Percentiles rank a stretch among this genome's conserved stretches.
Evolutionary conservation across 1,140 invertebrate species (phyloP).

Genomic region (Dolichoris vasculosae): DNA sequence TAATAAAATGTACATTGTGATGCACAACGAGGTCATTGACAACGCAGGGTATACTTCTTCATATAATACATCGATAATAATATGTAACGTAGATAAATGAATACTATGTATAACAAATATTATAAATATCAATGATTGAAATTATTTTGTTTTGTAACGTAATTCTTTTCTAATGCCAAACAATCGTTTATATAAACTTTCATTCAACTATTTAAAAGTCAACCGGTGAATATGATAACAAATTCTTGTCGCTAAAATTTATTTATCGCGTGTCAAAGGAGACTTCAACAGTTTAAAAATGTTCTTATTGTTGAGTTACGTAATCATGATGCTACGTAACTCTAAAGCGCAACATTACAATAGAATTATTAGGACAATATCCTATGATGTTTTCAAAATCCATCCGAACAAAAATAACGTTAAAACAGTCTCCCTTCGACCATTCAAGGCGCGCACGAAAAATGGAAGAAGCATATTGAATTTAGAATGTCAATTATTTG

Average conservation of each 20-base stretch:
- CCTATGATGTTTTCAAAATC: not conserved
- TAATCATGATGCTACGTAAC: not conserved
- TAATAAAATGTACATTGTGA: slow-evolving; percentile 24
- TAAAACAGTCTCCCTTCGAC: not conserved
- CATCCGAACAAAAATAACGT: not conserved
- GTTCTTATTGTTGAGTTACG: not conserved
- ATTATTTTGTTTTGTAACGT: not conserved
- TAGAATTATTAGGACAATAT: not conserved
- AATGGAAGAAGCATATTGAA: not conserved
- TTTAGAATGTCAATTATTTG: not conserved
- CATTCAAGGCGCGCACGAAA: not conserved
- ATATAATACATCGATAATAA: not conserved
- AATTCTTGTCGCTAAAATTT: not conserved
- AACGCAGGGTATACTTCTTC: not conserved
- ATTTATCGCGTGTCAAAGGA: not conserved
- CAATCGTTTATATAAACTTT: not conserved
- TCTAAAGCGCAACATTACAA: not conserved
- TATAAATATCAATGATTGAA: not conserved
- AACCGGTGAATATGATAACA: not conserved
- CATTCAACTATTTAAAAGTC: not conserved
- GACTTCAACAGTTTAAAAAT: not conserved
- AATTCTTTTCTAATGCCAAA: not conserved
- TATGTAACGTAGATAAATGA: not conserved
- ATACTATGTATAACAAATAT: not conserved
- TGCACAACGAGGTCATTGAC: slow-evolving; percentile 9